These are phyloP conservation scores for Hydraecia micacea DNA, from an alignment of 2,888 invertebrate species.

Conservation along the genomic window DNA sequence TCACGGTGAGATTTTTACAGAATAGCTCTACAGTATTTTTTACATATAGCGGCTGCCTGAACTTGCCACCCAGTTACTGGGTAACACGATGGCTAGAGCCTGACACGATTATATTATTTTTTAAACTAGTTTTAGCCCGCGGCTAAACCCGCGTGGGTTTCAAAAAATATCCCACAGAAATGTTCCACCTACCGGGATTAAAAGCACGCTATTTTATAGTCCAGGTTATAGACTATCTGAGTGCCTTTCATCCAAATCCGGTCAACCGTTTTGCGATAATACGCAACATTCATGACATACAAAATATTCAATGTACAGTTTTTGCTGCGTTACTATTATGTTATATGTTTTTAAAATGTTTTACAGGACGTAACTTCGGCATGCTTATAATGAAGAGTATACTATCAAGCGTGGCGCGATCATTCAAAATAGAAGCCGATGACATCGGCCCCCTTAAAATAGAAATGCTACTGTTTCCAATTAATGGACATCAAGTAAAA, in stretches of 20 bases:
- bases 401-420: slow-evolving; percentile 78
- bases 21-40: not conserved
- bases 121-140: too few relatives aligned
- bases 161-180: too few relatives aligned
- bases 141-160: too few relatives aligned
- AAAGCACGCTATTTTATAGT: not conserved
- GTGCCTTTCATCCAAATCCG: not conserved
- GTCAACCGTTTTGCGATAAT: not conserved
- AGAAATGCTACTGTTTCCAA: slow-evolving; percentile 83
- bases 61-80: not conserved
- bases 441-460: slow-evolving; percentile 81
- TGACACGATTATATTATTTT: not conserved
- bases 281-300: not conserved
- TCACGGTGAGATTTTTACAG: too few relatives aligned
- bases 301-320: not conserved
- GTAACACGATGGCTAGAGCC: too few relatives aligned
- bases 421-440: slow-evolving; percentile 79
- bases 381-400: slow-evolving; percentile 85
- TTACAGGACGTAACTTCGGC: slow-evolving; percentile 83
- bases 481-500: slow-evolving; percentile 81
- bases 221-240: not conserved
- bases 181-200: too few relatives aligned
- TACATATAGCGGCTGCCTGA: not conserved
- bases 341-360: not conserved
- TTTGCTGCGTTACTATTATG: not conserved